phyloP scores from a whole-genome alignment of 2,888 invertebrate genomes.

The Eupithecia tripunctaria region DNA sequence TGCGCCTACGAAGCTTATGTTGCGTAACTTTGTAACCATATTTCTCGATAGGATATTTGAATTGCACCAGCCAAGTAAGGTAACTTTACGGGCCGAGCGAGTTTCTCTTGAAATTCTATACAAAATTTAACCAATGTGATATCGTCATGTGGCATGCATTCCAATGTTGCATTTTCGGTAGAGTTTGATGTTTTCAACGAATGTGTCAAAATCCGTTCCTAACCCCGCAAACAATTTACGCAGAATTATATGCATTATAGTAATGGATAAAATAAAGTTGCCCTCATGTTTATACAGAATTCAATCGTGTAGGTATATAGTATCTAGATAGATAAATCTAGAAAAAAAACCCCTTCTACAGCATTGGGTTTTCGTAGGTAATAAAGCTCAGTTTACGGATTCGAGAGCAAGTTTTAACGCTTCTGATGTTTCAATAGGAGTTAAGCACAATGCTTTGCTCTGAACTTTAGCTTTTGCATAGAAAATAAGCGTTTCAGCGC shows the following conservation, averaged over 20 bases:
- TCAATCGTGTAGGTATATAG: background rate
- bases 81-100: background rate
- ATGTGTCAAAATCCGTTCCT: no score
- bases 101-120: background rate
- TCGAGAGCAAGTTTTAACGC: slow-evolving; percentile 48
- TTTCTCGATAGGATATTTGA: background rate
- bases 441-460: slow-evolving; percentile 47
- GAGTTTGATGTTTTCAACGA: no score
- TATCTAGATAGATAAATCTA: background rate
- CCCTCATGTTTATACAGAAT: background rate
- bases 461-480: slow-evolving; percentile 39
- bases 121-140: background rate
- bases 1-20: background rate
- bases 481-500: slow-evolving; percentile 43
- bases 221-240: no score
- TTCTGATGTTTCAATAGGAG: slow-evolving; percentile 45
- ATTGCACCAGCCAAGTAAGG: background rate
- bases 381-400: slow-evolving; percentile 36
- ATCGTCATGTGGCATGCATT: background rate
- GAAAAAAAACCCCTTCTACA: background rate
- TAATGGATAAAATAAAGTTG: no score
- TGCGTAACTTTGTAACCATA: background rate
- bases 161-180: no score
- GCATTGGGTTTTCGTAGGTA: background rate
- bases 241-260: no score